These are phyloP conservation scores for Stenurella melanura DNA, from an alignment of 2,888 invertebrate species.

Conservation along the genomic window DNA sequence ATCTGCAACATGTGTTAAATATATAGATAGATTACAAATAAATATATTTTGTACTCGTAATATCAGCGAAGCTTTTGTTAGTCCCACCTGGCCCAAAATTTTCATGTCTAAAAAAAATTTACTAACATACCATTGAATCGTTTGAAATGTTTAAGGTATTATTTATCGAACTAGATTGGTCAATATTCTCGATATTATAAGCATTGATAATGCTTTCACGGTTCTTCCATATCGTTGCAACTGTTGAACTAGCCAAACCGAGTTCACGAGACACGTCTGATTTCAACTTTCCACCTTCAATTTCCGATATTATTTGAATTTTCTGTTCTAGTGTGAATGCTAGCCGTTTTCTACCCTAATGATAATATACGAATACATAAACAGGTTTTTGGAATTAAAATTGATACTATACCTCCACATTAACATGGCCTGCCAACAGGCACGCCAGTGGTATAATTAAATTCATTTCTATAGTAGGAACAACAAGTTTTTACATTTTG, in stretches of 20 bases:
- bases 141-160: slow-evolving; percentile 53
- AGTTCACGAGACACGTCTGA: slow-evolving; percentile 76
- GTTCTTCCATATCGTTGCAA: slow-evolving; percentile 78
- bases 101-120: slow-evolving; percentile 48
- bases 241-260: slow-evolving; percentile 77
- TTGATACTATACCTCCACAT: slow-evolving; percentile 62
- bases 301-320: slow-evolving; percentile 78
- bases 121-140: slow-evolving; percentile 59
- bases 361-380: slow-evolving; percentile 32
- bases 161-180: slow-evolving; percentile 51
- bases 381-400: not conserved
- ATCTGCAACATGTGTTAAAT: slow-evolving; percentile 30
- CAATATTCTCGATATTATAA: slow-evolving; percentile 64
- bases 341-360: slow-evolving; percentile 77
- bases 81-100: slow-evolving; percentile 34
- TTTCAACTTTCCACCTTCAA: slow-evolving; percentile 77
- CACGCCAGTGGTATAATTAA: not conserved
- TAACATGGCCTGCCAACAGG: not conserved
- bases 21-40: slow-evolving; percentile 8
- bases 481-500: too few species aligned
- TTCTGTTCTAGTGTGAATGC: slow-evolving; percentile 79
- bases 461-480: not conserved
- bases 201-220: slow-evolving; percentile 74
- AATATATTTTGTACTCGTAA: slow-evolving; percentile 11
- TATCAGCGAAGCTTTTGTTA: slow-evolving; percentile 32